phyloP scores from a whole-genome alignment of 2,797 vertebrate species.

The Brotula barbata region DNA sequence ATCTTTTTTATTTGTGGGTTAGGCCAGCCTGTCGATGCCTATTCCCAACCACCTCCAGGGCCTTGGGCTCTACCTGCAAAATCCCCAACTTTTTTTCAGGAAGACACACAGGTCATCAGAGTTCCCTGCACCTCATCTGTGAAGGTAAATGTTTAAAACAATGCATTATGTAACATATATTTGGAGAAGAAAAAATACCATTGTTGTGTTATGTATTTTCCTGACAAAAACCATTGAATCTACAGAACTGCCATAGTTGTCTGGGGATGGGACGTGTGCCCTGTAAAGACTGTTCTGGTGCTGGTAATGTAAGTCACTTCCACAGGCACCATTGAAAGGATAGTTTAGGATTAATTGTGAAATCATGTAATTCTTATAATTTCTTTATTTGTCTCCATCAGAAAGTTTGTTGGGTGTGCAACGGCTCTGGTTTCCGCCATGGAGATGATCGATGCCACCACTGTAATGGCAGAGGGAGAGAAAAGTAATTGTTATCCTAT shows the following conservation, averaged over 20 bases:
- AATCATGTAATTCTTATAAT: slow-evolving; percentile 1
- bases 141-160: slow-evolving; percentile 66
- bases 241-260: slow-evolving; percentile 76
- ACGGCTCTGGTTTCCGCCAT: slow-evolving; percentile 70
- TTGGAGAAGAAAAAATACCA: neutral
- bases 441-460: slow-evolving; percentile 68
- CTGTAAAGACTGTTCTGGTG: slow-evolving; percentile 75
- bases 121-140: slow-evolving; percentile 81
- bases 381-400: slow-evolving; percentile 36
- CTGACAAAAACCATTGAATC: slow-evolving; percentile 25
- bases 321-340: neutral
- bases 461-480: slow-evolving; percentile 75
- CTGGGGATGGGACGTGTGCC: slow-evolving; percentile 72
- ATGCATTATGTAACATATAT: neutral
- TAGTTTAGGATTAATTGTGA: neutral
- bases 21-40: slow-evolving; percentile 80
- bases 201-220: neutral
- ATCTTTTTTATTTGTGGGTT: slow-evolving; percentile 30
- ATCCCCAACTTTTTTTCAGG: slow-evolving; percentile 66
- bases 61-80: slow-evolving; percentile 76
- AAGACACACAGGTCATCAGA: slow-evolving; percentile 66
- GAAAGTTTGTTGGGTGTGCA: slow-evolving; percentile 82
- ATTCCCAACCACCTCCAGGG: slow-evolving; percentile 69
- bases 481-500: slow-evolving; percentile 66
- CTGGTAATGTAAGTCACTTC: slow-evolving; percentile 77